These are phyloP conservation scores for Galbula dea DNA, from an alignment of 2,113 vertebrate genomes.

Conservation along the genomic window DNA sequence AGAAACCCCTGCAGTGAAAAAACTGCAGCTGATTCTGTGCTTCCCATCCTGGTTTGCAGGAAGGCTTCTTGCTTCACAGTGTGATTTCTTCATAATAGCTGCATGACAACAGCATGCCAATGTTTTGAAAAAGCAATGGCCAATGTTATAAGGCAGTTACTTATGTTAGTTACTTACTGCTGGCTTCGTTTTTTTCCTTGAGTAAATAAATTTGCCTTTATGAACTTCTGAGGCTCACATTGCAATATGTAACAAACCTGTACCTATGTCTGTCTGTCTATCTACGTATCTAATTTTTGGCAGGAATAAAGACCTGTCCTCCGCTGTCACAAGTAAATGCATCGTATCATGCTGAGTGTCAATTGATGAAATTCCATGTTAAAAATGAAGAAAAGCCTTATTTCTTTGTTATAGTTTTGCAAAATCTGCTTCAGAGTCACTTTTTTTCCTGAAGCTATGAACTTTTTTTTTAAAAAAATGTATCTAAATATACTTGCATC, in stretches of 20 bases:
- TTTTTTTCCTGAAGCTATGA: neutral
- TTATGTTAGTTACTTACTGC: conserved; percentile 24
- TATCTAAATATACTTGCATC: neutral
- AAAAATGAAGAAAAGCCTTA: neutral
- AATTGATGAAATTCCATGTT: neutral
- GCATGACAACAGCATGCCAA: conserved; percentile 32
- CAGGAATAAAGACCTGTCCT: neutral
- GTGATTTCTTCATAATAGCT: conserved; percentile 69
- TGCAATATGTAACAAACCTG: neutral
- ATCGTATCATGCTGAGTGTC: neutral
- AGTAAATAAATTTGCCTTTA: conserved; percentile 1
- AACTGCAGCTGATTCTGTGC: conserved; percentile 55
- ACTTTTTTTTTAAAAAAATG: too few species aligned
- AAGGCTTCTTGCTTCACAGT: conserved; percentile 67
- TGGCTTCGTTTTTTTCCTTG: neutral
- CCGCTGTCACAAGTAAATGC: neutral
- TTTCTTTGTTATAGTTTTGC: neutral
- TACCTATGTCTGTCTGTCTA: neutral
- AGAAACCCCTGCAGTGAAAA: conserved; percentile 63
- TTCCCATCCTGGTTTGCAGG: conserved; percentile 53
- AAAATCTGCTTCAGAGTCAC: neutral
- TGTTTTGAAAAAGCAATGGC: conserved; percentile 56
- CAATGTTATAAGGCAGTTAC: conserved; percentile 3
- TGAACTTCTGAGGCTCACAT: conserved; percentile 4
- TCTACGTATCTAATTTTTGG: neutral